Percentiles rank a stretch among this genome's conserved stretches.
Evolutionary conservation across 2,888 invertebrate genomes (phyloP).

Genomic region (Drosophila affinis): DNA sequence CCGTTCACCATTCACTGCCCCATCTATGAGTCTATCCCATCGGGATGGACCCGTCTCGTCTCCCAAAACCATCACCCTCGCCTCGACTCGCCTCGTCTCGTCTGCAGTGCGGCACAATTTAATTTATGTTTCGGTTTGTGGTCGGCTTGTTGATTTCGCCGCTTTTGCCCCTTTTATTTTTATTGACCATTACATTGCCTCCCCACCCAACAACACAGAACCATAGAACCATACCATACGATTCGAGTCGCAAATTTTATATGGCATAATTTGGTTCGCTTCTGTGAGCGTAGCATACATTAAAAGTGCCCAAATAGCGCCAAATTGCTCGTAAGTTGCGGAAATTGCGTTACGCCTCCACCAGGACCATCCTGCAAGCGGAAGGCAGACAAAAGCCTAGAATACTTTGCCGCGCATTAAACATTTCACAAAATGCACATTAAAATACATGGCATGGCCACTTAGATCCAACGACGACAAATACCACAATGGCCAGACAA

Average conservation of each 20-base stretch:
- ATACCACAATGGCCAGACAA: constrained; percentile 36
- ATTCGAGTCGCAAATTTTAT: constrained; percentile 61
- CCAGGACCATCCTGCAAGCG: background rate
- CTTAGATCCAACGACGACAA: constrained; percentile 17
- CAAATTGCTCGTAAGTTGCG: constrained; percentile 63
- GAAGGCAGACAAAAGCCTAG: constrained; percentile 36
- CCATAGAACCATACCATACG: constrained; percentile 23
- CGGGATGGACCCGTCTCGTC: background rate
- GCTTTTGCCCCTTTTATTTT: constrained; percentile 60
- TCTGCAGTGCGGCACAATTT: constrained; percentile 71
- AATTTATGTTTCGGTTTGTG: constrained; percentile 70
- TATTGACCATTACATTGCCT: constrained; percentile 72
- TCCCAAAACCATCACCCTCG: constrained; percentile 3
- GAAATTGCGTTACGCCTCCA: constrained; percentile 56
- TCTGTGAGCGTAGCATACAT: constrained; percentile 50
- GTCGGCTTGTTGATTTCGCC: constrained; percentile 73
- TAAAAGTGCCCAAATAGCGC: constrained; percentile 56
- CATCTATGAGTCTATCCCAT: constrained; percentile 22
- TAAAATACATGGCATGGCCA: constrained; percentile 42
- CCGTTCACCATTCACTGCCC: constrained; percentile 5
- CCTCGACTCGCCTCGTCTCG: background rate
- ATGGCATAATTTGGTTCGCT: constrained; percentile 65
- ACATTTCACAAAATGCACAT: constrained; percentile 44
- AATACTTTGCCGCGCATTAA: constrained; percentile 42
- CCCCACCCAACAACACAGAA: constrained; percentile 6